Percentiles rank a stretch among this genome's conserved stretches.
These are phyloP conservation scores for Paramormyrops hopkinsi DNA, from an alignment of 2,797 vertebrate species.

Conservation along the genomic window DNA sequence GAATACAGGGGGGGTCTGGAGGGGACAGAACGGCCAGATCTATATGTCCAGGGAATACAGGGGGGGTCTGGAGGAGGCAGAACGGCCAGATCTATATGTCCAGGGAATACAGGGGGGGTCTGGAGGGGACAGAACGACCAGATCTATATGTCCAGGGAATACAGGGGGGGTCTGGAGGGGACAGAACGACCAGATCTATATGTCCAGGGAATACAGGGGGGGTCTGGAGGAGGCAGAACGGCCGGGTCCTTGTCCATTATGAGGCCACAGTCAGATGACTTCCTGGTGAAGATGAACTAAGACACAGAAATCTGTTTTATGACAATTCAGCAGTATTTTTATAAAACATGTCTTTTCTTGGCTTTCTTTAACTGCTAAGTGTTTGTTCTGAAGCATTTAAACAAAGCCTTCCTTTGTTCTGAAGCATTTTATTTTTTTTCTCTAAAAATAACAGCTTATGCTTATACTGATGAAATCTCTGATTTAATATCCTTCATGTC, in stretches of 20 bases:
- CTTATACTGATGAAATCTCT: conserved; percentile 3
- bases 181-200: neutral
- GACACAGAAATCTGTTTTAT: neutral
- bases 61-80: neutral
- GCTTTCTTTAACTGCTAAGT: neutral
- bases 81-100: neutral
- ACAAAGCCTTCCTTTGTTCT: neutral
- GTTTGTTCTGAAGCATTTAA: neutral
- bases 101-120: neutral
- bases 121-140: neutral
- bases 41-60: neutral
- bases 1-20: neutral
- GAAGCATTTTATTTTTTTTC: conserved; percentile 43
- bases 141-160: neutral
- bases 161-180: neutral
- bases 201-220: neutral
- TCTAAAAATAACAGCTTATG: conserved; percentile 14
- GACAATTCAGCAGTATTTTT: neutral
- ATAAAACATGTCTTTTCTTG: neutral
- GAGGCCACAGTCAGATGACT: neutral
- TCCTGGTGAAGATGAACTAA: neutral
- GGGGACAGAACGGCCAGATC: neutral
- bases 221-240: neutral
- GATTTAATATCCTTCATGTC: conserved; percentile 71
- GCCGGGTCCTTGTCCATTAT: neutral